Percentiles rank a stretch among this genome's conserved stretches.
These are phyloP conservation scores for Anguilla megastoma DNA, from an alignment of 2,797 vertebrate species.

Conservation along the genomic window DNA sequence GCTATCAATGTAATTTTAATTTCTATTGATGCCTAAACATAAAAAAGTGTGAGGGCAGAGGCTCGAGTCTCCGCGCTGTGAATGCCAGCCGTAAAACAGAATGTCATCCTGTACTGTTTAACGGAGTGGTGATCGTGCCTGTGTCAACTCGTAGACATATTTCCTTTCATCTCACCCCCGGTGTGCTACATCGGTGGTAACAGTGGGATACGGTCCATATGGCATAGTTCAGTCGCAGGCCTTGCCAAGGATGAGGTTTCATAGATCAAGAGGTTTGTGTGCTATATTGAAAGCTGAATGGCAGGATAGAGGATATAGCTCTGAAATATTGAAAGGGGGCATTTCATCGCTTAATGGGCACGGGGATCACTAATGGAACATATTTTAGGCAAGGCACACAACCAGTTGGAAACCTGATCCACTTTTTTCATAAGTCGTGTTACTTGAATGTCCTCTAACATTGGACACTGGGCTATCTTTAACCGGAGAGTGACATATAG, in stretches of 20 bases:
- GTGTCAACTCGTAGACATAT: background rate
- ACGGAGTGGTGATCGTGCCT: background rate
- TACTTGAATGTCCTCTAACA: conserved; percentile 44
- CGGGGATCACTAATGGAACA: background rate
- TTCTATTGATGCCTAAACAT: background rate
- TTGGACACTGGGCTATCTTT: conserved; percentile 25
- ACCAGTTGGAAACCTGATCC: conserved; percentile 30
- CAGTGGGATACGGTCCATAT: conserved; percentile 1
- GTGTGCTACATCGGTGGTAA: conserved; percentile 5
- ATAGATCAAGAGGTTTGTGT: background rate
- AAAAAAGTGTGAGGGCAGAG: background rate
- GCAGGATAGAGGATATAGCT: background rate
- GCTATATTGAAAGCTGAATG: background rate
- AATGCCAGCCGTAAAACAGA: background rate
- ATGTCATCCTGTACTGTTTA: background rate
- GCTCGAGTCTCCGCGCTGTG: background rate
- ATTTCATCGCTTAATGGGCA: conserved; percentile 20
- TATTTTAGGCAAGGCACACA: background rate
- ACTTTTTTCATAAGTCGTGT: conserved; percentile 36
- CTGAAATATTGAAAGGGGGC: conserved; percentile 1
- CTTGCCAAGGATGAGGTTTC: background rate
- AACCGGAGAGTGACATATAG: conserved; percentile 29
- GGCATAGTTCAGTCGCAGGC: background rate
- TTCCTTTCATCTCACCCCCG: background rate
- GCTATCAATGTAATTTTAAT: background rate